Conservation (phyloP, 2,113 vertebrate species). For the Prunella himalayana region DNA sequence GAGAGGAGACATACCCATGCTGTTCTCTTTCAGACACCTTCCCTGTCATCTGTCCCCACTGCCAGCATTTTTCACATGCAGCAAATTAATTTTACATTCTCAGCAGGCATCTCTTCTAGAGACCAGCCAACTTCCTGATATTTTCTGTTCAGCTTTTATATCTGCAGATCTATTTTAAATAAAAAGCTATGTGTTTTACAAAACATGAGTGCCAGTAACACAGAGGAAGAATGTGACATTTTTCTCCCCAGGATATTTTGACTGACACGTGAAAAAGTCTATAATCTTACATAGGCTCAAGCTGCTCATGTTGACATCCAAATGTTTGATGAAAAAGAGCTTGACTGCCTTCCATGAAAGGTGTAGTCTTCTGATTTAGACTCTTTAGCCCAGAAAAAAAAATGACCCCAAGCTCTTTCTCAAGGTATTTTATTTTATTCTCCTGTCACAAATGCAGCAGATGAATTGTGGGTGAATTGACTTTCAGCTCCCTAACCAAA, state of each 20-base stretch:
- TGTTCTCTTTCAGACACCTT: slow-evolving; percentile 15
- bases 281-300: slow-evolving; percentile 60
- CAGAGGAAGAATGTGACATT: slow-evolving; percentile 59
- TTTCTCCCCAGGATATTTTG: slow-evolving; percentile 64
- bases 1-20: not conserved
- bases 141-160: slow-evolving; percentile 44
- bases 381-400: not conserved
- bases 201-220: slow-evolving; percentile 51
- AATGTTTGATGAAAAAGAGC: slow-evolving; percentile 40
- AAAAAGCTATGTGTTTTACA: slow-evolving; percentile 58
- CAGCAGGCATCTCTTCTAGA: slow-evolving; percentile 42
- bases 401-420: not conserved
- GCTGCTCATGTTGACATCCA: slow-evolving; percentile 58
- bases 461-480: not conserved
- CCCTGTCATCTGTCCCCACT: slow-evolving; percentile 41
- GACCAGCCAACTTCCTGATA: slow-evolving; percentile 49
- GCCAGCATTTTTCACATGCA: slow-evolving; percentile 42
- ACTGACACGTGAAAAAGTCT: slow-evolving; percentile 62
- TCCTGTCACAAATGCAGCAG: not conserved
- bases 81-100: slow-evolving; percentile 56
- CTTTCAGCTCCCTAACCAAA: not conserved
- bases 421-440: not conserved
- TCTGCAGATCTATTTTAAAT: slow-evolving; percentile 58
- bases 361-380: slow-evolving; percentile 6
- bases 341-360: slow-evolving; percentile 45